Evolutionary conservation across 1,140 invertebrate genomes (phyloP), one percentile per base, ranked within the genome.

Genomic region (Listronotus oregonensis): DNA sequence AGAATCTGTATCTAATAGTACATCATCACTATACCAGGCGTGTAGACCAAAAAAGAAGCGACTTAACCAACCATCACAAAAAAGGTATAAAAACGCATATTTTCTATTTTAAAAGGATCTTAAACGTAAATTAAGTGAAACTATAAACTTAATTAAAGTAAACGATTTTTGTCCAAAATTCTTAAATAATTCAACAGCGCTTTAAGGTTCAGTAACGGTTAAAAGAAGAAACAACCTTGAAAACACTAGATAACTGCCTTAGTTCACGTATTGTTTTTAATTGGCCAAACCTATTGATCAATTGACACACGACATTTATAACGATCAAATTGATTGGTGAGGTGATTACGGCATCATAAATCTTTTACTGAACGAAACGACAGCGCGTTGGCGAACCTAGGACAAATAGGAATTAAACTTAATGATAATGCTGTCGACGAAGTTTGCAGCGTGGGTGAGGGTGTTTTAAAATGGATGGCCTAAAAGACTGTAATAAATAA

Each of bases 341-440:
- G 27, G 7, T 54, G 9, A 15, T 54, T 54, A 54, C 14, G n/a
- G 7, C 9, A 34, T 31, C 31, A 54, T 54, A 54, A 54, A 54
- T 54, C 32, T 15, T 34, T 14, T 34, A n/a, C 5, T n/a, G 18
- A 12, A 31, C 44, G 9, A 47, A n/a, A 11, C 44, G 47, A 50
- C 27, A 54, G n/a, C n/a, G 50, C 50, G 50, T 54, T 54, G 50
- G 50, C 50, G 50, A 54, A 34, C 50, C 17, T 11, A 49, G 18
- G 6, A 49, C 7, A 11, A 27, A 14, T 49, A 49, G 6, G 50
- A 54, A 31, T 14, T 11, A 21, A 54, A 37, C 11, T 11, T 27
- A 12, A 50, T n/a, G 12, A 11, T 15, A 21, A 12, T n/a, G 12
- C 8, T 18, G n/a, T 10, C 9, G 18, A 14, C 14, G 18, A 27